Base-by-base conservation (phyloP, 2,113 vertebrate species). In the Zootoca vivipara region DNA sequence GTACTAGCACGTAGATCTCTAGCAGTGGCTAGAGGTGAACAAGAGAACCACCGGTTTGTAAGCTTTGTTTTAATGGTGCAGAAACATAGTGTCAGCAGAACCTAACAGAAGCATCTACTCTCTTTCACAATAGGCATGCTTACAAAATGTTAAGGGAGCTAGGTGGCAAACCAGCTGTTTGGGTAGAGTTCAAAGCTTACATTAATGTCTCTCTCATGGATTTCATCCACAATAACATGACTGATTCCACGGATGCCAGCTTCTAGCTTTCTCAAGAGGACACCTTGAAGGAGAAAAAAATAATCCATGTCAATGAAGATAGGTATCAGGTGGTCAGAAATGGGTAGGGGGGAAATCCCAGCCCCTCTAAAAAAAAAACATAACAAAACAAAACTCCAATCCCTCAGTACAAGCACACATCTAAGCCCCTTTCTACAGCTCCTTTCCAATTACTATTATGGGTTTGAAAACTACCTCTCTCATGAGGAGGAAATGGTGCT, bases 171-270 rank as follows among this genome's bases (percentile, higher is more conserved):
- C 77, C 10, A 30, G 9, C 26, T 78, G 0, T 70, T 9, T 74
- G 33, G 64, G 52, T 0, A 7, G 26, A 85, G 33, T 70, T 89
- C 1, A 82, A 64, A 91, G 56, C 24, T 78, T 35, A 97, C 99
- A 7, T 99, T 99, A 85, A 99, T 97, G 94, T 99, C 99, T 94
- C 99, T 96, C 95, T 99, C 99, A 1, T 99, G 99, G 94, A 99
- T 99, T 96, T 99, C 99, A 87, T 99, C 99, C 8, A 99, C 99
- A 85, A 99, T 99, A 24, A 99, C 98, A 22, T 99, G 99, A 85
- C 99, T 99, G 93, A 99, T 99, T 75, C 99, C 99, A 79, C 99
- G 93, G 94, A 99, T 98, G 40, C 99, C 99, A 42, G 98, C 96
- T 93, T 99, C 99, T 58, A 99, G 95, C 94, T 99, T 99, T 89